Evolutionary conservation across 1,140 invertebrate species (phyloP), one percentile per base, ranked within the genome.

Genomic region (Drosophila ananassae): DNA sequence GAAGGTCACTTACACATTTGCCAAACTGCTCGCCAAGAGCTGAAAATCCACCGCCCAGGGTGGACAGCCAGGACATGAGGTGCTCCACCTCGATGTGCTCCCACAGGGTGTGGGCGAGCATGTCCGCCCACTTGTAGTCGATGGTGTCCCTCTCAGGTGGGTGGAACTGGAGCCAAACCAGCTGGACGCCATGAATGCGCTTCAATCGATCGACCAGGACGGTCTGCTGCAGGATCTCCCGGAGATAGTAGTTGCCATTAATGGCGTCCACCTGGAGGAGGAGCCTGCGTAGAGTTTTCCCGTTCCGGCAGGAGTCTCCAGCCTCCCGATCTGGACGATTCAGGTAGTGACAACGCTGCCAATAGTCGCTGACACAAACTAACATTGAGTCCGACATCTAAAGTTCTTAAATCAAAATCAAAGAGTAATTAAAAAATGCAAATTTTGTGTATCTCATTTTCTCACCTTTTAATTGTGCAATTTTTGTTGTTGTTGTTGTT

Each of bases 61-160:
- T 99, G n/a, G 98, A 99, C 2, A 99, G 93, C 97, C 98, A 98
- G 3, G 97, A 97, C 94, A 98, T 96, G 7, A 96, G 94, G 93
- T 97, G 94, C 89, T 98, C 96, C 71, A 98, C 92, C 92, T 97
- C 95, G 73, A 95, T 93, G 73, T 94, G 93, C 92, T 96, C 95
- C 92, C 93, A 92, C 22, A 92, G 92, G 77, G 94, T 93, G 59
- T 63, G 91, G 10, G 77, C 92, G 69, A 89, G 79, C 91, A 81
- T 93, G 73, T 91, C 92, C 84, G 93, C 92, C 92, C 95, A 95
- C 60, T 92, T 93, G 81, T 94, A 94, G 92, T 96, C 95, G 63
- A 96, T 92, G 39, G 95, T 93, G 79, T 96, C 93, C 58, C 90
- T 93, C 28, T 92, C 93, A 7, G 95, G 94, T 25, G 92, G 92